Evolutionary conservation across 2,888 invertebrate genomes (phyloP).

Genomic region (Parnassius orleans): DNA sequence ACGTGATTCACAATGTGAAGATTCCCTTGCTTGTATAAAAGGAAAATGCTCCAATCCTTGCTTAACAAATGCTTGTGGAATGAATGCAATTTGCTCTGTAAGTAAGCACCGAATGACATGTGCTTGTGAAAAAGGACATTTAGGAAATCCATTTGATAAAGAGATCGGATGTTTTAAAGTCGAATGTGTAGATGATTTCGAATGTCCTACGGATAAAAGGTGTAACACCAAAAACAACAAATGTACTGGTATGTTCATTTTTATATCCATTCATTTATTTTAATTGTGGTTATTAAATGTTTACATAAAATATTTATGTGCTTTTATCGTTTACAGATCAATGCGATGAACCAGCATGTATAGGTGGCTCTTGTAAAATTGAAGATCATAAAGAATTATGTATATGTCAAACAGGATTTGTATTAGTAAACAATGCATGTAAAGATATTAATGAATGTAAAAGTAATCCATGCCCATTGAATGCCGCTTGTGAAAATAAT

Average conservation of each 20-base stretch:
- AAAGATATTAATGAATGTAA: slow-evolving; percentile 91
- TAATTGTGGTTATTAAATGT: neutral
- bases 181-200: slow-evolving; percentile 89
- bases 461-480: slow-evolving; percentile 88
- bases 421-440: slow-evolving; percentile 84
- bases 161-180: slow-evolving; percentile 93
- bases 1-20: slow-evolving; percentile 86
- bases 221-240: slow-evolving; percentile 89
- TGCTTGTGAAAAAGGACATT: slow-evolving; percentile 88
- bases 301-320: slow-evolving; percentile 1
- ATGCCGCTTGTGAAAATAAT: slow-evolving; percentile 89
- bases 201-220: slow-evolving; percentile 87
- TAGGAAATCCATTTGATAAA: slow-evolving; percentile 89
- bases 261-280: too few relatives aligned
- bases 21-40: slow-evolving; percentile 86
- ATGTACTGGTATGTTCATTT: slow-evolving; percentile 84
- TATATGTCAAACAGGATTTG: slow-evolving; percentile 87
- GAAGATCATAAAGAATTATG: slow-evolving; percentile 87
- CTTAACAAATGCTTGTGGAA: slow-evolving; percentile 85
- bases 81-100: slow-evolving; percentile 88
- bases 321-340: slow-evolving; percentile 81
- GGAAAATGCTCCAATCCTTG: slow-evolving; percentile 93
- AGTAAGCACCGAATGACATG: slow-evolving; percentile 87
- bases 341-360: slow-evolving; percentile 89
- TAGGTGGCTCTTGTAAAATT: slow-evolving; percentile 89